Evolutionary conservation across 2,797 vertebrate genomes (phyloP), one percentile per base, ranked within the genome.

Genomic region (Lophura swinhoii): DNA sequence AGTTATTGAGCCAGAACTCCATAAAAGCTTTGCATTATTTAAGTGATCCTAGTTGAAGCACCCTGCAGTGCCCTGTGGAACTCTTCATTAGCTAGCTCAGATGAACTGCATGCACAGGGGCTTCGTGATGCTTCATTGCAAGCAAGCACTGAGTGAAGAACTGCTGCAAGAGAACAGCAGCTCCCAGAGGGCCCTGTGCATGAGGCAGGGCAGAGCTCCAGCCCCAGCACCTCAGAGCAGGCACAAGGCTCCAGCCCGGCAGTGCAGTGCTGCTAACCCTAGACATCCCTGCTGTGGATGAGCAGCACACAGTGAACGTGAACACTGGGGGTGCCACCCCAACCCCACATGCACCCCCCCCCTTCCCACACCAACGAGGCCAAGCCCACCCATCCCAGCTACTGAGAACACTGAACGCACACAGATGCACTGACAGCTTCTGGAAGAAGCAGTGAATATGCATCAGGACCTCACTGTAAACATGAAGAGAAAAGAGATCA

Each of bases 81-180:
- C 51, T 17, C 24, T 1, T 3, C 76, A 14, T 12, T 8, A 6
- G 43, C 43, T 6, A 16, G 4, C 8, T 9, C 4, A 41, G 22
- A 12, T 1, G 29, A 55, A 22, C 0, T 0, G 4, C 1, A 1
- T 29, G 22, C 37, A 14, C 17, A 14, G 16, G 18, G 35, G 9
- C 3, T 22, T 2, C 1, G 23, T 1, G 13, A 37, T 31, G 1
- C 58, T 37, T 16, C 70, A 18, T 0, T n/a, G 20, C 18, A 55
- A 56, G 20, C 18, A 55, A 56, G 60, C 39, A 10, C 13, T 4
- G 21, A 29, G 26, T 0, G 24, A 12, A 68, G 55, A 15, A 43
- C 13, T 21, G 3, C 5, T 23, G 35, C 3, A 0, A 4, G 55
- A 0, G 20, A 2, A 3, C 2, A 41, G 55, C 3, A 31, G 5